Percentiles rank a stretch among this genome's conserved stretches.
Conservation (phyloP, 2,113 vertebrate species). For the Elaphurus davidianus region DNA sequence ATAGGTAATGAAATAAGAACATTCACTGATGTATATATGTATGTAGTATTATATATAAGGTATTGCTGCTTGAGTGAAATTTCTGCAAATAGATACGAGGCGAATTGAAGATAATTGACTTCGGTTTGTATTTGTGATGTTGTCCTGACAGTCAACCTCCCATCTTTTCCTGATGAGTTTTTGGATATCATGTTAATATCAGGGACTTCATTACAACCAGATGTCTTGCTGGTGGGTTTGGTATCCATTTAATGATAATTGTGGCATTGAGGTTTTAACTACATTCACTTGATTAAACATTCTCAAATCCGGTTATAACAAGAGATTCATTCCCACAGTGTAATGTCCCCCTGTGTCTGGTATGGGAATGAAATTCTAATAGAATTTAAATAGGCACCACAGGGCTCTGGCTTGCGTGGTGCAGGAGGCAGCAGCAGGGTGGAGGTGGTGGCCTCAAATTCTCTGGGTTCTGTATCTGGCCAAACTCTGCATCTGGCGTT, state of each 20-base stretch:
- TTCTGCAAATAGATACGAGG: not conserved
- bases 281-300: slow-evolving; percentile 76
- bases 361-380: not conserved
- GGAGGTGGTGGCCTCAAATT: slow-evolving; percentile 53
- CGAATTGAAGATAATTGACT: not conserved
- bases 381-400: slow-evolving; percentile 48
- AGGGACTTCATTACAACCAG: slow-evolving; percentile 57
- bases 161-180: slow-evolving; percentile 4
- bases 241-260: slow-evolving; percentile 57
- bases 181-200: slow-evolving; percentile 50
- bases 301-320: slow-evolving; percentile 49
- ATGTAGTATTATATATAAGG: not conserved
- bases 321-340: not conserved
- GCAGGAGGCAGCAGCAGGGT: slow-evolving; percentile 53
- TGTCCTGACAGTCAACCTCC: not conserved
- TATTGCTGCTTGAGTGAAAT: not conserved
- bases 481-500: slow-evolving; percentile 72
- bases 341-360: slow-evolving; percentile 42
- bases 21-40: not conserved
- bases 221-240: slow-evolving; percentile 56
- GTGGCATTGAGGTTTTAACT: slow-evolving; percentile 51
- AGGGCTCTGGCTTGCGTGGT: not conserved
- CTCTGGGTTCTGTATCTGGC: slow-evolving; percentile 56
- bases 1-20: not conserved
- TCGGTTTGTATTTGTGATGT: slow-evolving; percentile 34